phyloP scores from a whole-genome alignment of 1,140 invertebrate species.

The Drosophila baimaii region DNA sequence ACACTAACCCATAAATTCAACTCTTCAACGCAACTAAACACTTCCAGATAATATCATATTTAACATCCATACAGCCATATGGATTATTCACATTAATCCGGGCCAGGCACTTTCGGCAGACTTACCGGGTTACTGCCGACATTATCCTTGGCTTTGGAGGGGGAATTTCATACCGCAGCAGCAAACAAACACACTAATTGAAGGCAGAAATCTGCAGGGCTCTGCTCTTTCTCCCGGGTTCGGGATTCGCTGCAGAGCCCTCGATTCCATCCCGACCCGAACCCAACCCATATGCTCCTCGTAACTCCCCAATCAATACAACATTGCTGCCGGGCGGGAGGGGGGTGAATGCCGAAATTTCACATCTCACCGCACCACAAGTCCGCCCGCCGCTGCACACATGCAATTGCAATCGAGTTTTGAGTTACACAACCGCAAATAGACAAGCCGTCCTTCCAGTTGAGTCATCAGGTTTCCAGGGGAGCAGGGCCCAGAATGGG shows the following conservation, averaged over 20 bases:
- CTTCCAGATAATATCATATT: slow-evolving; percentile 2
- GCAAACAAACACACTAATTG: slow-evolving; percentile 45
- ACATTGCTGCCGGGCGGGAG: slow-evolving; percentile 10
- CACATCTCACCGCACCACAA: slow-evolving; percentile 21
- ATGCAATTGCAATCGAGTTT: slow-evolving; percentile 73
- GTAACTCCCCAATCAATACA: slow-evolving; percentile 38
- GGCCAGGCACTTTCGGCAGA: background rate
- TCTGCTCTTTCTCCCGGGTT: slow-evolving; percentile 4
- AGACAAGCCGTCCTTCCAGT: slow-evolving; percentile 61
- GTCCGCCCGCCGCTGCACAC: slow-evolving; percentile 9
- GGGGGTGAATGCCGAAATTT: slow-evolving; percentile 30
- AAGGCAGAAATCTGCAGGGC: slow-evolving; percentile 23
- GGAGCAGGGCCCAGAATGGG: background rate
- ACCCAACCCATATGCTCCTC: background rate
- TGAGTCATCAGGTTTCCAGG: slow-evolving; percentile 61
- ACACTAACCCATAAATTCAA: background rate
- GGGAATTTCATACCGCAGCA: slow-evolving; percentile 16
- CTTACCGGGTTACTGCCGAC: background rate
- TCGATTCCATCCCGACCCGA: background rate
- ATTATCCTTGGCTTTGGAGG: slow-evolving; percentile 8
- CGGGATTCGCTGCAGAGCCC: slow-evolving; percentile 1
- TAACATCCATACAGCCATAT: background rate
- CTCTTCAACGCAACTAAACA: too few relatives aligned
- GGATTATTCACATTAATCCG: slow-evolving; percentile 21
- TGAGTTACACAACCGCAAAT: slow-evolving; percentile 75